These are phyloP conservation scores for Coelopa pilipes DNA, from an alignment of 2,888 invertebrate genomes.

Conservation along the genomic window DNA sequence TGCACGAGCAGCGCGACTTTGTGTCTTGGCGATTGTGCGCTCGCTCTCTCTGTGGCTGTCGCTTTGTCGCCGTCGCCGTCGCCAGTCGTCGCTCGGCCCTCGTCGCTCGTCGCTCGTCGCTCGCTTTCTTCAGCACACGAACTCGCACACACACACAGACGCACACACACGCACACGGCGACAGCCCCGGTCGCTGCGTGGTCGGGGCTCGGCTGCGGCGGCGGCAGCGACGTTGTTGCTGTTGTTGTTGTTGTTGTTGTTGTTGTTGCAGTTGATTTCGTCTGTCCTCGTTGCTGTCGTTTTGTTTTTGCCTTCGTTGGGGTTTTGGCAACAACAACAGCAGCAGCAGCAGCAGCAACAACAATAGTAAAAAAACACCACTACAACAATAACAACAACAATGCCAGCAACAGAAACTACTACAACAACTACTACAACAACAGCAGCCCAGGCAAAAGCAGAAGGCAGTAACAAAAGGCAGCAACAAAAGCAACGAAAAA, in stretches of 20 bases:
- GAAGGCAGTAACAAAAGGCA: not conserved
- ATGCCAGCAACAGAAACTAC: no score
- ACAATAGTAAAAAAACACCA: no score
- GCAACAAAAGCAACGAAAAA: not conserved
- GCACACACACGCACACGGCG: no score
- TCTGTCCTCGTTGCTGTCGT: not conserved
- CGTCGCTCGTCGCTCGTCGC: not conserved
- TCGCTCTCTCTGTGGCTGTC: not conserved
- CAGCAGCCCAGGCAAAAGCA: not conserved
- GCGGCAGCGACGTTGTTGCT: not conserved
- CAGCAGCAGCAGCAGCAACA: no score
- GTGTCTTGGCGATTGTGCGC: not conserved
- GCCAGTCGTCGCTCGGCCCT: not conserved
- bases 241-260: not conserved
- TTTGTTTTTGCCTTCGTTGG: not conserved
- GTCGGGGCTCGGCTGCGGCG: no score
- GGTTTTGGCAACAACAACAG: no score
- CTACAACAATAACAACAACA: no score
- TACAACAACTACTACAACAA: not conserved
- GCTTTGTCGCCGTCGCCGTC: constrained; percentile 6
- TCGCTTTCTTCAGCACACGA: not conserved
- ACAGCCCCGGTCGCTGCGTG: not conserved
- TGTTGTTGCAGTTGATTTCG: not conserved
- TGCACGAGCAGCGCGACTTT: not conserved
- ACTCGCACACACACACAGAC: no score